phyloP scores from a whole-genome alignment of 2,113 vertebrate genomes.

The Alosa alosa region DNA sequence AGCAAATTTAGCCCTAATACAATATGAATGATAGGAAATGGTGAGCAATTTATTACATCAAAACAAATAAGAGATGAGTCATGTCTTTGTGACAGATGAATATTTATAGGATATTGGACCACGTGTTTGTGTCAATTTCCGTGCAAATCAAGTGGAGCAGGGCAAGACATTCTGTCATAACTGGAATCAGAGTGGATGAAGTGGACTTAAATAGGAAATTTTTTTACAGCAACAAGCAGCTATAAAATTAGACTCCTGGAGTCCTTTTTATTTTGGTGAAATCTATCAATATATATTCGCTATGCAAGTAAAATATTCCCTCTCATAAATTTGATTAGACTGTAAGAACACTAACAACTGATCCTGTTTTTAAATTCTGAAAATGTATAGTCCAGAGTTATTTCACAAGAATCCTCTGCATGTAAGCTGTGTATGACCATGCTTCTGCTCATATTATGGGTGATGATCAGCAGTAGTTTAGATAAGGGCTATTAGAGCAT shows the following conservation, averaged over 20 bases:
- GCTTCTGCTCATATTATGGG: background rate
- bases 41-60: conserved; percentile 23
- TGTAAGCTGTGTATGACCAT: background rate
- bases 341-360: no score
- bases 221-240: background rate
- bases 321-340: background rate
- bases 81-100: conserved; percentile 7
- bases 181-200: background rate
- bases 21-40: conserved; percentile 7
- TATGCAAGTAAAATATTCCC: background rate
- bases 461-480: background rate
- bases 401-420: background rate
- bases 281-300: background rate
- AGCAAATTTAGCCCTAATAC: conserved; percentile 31
- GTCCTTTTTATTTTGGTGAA: background rate
- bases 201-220: background rate
- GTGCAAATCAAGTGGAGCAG: background rate
- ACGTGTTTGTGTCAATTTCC: background rate
- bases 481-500: conserved; percentile 6
- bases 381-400: background rate
- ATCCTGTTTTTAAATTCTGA: no score
- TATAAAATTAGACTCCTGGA: background rate
- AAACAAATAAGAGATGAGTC: conserved; percentile 32
- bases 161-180: background rate
- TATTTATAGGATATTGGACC: conserved; percentile 16